Percentiles rank a stretch among this genome's conserved stretches.
Evolutionary conservation across 2,113 vertebrate species (phyloP).

Genomic region (Catagonus wagneri): DNA sequence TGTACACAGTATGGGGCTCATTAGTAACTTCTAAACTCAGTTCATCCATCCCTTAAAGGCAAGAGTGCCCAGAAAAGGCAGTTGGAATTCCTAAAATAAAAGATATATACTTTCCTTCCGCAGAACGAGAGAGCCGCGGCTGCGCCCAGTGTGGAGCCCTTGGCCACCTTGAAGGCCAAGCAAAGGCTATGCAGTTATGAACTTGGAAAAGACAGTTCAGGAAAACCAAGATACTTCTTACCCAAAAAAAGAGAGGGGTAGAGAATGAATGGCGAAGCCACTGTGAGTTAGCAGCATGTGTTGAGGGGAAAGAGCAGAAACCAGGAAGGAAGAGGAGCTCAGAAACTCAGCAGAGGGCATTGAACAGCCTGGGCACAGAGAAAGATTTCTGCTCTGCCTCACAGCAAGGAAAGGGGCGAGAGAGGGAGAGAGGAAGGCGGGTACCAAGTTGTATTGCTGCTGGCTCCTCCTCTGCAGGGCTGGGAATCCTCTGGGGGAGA

Average conservation of each 20-base stretch:
- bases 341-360: background rate
- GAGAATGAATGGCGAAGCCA: background rate
- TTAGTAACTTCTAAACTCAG: constrained; percentile 46
- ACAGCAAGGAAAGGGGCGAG: background rate
- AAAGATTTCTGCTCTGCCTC: constrained; percentile 26
- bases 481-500: constrained; percentile 36
- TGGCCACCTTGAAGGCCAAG: background rate
- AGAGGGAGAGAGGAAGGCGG: background rate
- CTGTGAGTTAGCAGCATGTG: background rate
- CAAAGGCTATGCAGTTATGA: background rate
- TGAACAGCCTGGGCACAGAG: background rate
- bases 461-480: constrained; percentile 3
- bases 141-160: constrained; percentile 52
- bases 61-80: constrained; percentile 26
- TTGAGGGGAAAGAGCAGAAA: background rate
- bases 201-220: background rate
- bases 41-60: background rate
- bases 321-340: background rate
- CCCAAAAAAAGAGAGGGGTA: background rate
- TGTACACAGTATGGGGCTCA: constrained; percentile 33
- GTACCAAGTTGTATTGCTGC: fast-evolving
- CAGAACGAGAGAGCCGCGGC: background rate
- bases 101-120: background rate
- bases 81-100: constrained; percentile 55
- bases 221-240: background rate